Percentiles rank a stretch among this genome's conserved stretches.
Evolutionary conservation across 92 coral and sea anemone genomes (phyloP).

Genomic region (Pocillopora meandrina): DNA sequence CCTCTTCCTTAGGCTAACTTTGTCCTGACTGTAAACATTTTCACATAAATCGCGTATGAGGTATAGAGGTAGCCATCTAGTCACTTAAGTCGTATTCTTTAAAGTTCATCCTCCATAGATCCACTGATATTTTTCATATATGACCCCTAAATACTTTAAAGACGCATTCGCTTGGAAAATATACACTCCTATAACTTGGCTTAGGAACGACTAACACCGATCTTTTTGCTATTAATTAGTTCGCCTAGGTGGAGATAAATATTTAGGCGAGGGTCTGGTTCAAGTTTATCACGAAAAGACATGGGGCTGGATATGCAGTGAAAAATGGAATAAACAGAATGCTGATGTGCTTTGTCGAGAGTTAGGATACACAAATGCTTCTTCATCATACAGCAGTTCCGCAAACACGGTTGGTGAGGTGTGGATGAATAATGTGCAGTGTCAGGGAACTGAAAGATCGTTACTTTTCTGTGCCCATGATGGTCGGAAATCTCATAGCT

Average conservation of each 20-base stretch:
- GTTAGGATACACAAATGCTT: background rate
- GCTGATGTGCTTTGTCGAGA: slow-evolving; percentile 14
- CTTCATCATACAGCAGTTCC: no score
- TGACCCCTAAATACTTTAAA: no score
- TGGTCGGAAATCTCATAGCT: background rate
- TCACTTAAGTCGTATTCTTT: no score
- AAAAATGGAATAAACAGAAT: background rate
- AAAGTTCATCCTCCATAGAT: no score
- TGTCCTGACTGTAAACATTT: no score
- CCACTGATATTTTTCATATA: no score
- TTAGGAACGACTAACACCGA: background rate
- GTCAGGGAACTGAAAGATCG: background rate
- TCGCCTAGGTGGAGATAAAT: background rate
- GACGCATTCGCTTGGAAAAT: background rate
- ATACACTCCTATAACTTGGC: background rate
- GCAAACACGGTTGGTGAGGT: background rate
- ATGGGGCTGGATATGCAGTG: slow-evolving; percentile 8
- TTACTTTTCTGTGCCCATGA: background rate
- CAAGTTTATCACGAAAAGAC: slow-evolving; percentile 15
- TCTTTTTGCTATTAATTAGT: background rate
- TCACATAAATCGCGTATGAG: no score
- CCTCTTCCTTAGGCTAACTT: no score
- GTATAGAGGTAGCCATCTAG: no score
- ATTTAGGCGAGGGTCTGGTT: background rate
- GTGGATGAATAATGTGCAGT: slow-evolving; percentile 1